Conservation (phyloP, 1,140 invertebrate species). For the Chironomus tepperi region DNA sequence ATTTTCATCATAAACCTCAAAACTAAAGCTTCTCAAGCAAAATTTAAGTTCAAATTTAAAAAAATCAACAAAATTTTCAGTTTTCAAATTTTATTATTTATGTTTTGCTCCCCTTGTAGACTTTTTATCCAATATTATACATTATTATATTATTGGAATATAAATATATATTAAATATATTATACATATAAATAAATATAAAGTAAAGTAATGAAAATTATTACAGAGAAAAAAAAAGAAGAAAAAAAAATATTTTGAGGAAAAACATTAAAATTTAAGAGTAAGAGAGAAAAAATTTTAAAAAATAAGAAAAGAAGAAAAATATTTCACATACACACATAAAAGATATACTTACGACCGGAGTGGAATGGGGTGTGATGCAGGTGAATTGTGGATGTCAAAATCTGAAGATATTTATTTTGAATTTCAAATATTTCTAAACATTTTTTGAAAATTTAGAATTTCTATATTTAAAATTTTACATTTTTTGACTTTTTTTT, state of each 20-base stretch:
- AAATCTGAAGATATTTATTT: no score
- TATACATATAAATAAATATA: background rate
- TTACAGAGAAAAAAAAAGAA: background rate
- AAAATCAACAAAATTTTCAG: background rate
- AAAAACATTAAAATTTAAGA: slow-evolving; percentile 6
- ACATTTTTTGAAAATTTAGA: no score
- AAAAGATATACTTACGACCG: background rate
- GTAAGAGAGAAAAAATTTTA: background rate
- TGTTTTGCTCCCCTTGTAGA: background rate
- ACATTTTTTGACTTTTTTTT: no score
- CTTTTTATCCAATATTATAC: background rate
- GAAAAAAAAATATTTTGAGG: slow-evolving; percentile 20
- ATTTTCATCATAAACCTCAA: no score
- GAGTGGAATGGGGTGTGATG: background rate
- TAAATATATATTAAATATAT: slow-evolving; percentile 4
- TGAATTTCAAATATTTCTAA: no score
- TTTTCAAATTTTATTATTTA: background rate
- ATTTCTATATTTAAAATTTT: no score
- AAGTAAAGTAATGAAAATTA: background rate
- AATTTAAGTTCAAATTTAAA: no score
- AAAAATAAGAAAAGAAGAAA: background rate
- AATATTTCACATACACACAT: slow-evolving; percentile 4
- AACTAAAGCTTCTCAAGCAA: no score
- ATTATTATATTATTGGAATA: background rate
- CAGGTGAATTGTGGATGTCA: no score